A percentile compares a stretch with the other conserved stretches of the same genome.
phyloP scores from a whole-genome alignment of 1,140 invertebrate species.

The Popillia japonica region DNA sequence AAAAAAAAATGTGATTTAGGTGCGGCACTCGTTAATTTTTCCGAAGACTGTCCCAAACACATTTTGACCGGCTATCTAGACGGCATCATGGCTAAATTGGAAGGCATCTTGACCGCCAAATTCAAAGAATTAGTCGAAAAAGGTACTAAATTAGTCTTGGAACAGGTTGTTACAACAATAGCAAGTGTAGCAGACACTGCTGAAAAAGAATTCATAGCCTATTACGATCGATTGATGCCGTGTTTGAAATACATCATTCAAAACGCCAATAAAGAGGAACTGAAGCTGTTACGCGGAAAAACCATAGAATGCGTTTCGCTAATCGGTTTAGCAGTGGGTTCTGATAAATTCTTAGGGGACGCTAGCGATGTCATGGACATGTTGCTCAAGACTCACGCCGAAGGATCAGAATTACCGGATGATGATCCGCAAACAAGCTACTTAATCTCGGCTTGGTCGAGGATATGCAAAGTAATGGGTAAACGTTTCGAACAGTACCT shows the following conservation, averaged over 20 bases:
- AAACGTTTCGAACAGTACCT: conserved; percentile 97
- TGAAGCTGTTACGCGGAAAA: conserved; percentile 85
- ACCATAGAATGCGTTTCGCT: conserved; percentile 93
- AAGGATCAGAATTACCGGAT: conserved; percentile 81
- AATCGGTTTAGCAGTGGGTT: conserved; percentile 95
- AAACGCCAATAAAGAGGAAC: conserved; percentile 87
- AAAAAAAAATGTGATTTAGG: conserved; percentile 50
- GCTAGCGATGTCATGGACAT: conserved; percentile 97
- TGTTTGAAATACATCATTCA: conserved; percentile 97
- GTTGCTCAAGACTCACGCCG: conserved; percentile 89
- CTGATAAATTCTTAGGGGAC: conserved; percentile 93
- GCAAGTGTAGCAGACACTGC: conserved; percentile 99
- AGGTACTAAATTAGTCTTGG: conserved; percentile 95
- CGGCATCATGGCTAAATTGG: conserved; percentile 89
- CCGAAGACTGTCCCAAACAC: conserved; percentile 96
- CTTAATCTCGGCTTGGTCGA: conserved; percentile 98
- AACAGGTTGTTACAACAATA: conserved; percentile 97
- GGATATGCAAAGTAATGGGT: conserved; percentile 92
- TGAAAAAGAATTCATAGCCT: conserved; percentile 91
- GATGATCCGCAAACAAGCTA: conserved; percentile 98
- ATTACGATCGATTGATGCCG: conserved; percentile 91
- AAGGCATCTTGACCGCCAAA: conserved; percentile 89
- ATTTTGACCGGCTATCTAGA: conserved; percentile 92
- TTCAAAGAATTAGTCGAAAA: conserved; percentile 93
- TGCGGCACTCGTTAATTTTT: conserved; percentile 98